Conservation (phyloP, 2,888 invertebrate species). For the Drosophila neoperkinsi region DNA sequence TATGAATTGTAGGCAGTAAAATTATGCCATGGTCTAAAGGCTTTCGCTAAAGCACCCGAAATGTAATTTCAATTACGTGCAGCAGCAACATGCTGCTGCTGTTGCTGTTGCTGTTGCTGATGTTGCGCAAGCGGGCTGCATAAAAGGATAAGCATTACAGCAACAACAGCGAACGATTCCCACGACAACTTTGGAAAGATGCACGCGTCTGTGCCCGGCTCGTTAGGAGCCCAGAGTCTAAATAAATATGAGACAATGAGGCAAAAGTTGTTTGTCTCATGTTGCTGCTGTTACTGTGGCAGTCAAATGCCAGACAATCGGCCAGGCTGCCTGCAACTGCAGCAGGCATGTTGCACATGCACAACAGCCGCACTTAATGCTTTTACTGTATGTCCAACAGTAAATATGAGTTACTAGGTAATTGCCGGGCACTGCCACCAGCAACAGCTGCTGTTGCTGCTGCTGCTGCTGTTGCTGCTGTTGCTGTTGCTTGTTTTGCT, state of each 20-base stretch:
- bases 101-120: conserved; percentile 30
- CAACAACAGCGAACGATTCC: conserved; percentile 53
- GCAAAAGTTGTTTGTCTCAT: conserved; percentile 50
- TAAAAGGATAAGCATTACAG: conserved; percentile 76
- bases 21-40: conserved; percentile 63
- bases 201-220: conserved; percentile 69
- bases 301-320: conserved; percentile 59
- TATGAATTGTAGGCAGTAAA: conserved; percentile 73
- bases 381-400: conserved; percentile 77
- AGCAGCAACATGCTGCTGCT: conserved; percentile 39
- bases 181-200: conserved; percentile 73
- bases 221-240: conserved; percentile 71
- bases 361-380: conserved; percentile 72
- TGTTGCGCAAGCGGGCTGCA: conserved; percentile 73
- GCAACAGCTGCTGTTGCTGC: conserved; percentile 22
- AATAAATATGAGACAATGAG: conserved; percentile 80
- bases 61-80: conserved; percentile 76
- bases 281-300: conserved; percentile 40
- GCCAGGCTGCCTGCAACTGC: conserved; percentile 49
- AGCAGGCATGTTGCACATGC: conserved; percentile 54
- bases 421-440: conserved; percentile 68
- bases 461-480: neutral
- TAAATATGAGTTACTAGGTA: conserved; percentile 81
- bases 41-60: conserved; percentile 55
- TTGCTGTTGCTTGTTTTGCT: conserved; percentile 8